These are phyloP conservation scores for Scaptomyza hsui DNA, from an alignment of 1,140 invertebrate genomes.

Conservation along the genomic window DNA sequence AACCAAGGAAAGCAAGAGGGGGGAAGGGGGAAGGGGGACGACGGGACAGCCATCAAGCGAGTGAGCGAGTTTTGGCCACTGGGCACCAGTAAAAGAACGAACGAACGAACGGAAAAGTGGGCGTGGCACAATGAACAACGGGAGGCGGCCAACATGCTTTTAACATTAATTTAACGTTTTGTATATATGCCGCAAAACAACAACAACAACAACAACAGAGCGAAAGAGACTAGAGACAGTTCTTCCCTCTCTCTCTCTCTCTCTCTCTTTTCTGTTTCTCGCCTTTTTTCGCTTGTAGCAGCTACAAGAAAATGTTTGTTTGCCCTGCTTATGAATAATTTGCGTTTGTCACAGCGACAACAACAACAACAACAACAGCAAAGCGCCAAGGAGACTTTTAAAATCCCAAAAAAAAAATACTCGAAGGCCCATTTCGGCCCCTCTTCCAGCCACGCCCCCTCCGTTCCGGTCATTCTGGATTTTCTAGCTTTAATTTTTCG, in stretches of 20 bases:
- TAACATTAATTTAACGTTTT: slow-evolving; percentile 61
- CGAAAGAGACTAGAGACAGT: slow-evolving; percentile 4
- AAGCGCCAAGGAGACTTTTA: slow-evolving; percentile 8
- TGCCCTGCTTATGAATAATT: slow-evolving; percentile 60
- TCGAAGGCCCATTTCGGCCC: neutral
- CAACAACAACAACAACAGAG: slow-evolving; percentile 8
- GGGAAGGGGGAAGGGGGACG: neutral
- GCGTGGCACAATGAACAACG: neutral
- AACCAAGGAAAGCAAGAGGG: neutral
- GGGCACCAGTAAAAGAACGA: slow-evolving; percentile 9
- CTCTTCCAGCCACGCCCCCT: neutral
- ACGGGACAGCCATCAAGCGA: neutral
- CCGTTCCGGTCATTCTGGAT: neutral
- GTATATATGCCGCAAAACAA: slow-evolving; percentile 30
- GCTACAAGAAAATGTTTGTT: slow-evolving; percentile 56
- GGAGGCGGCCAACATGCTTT: slow-evolving; percentile 37
- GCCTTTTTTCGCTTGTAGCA: neutral
- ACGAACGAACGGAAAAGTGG: neutral
- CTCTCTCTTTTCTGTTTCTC: neutral
- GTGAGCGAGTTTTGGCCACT: neutral
- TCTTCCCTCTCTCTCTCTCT: neutral
- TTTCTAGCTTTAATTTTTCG: slow-evolving; percentile 25
- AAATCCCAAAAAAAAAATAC: slow-evolving; percentile 8
- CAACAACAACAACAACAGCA: neutral
- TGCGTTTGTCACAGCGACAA: slow-evolving; percentile 46